These are phyloP conservation scores for Gavialis gangeticus DNA, from an alignment of 2,113 vertebrate species.

Conservation along the genomic window DNA sequence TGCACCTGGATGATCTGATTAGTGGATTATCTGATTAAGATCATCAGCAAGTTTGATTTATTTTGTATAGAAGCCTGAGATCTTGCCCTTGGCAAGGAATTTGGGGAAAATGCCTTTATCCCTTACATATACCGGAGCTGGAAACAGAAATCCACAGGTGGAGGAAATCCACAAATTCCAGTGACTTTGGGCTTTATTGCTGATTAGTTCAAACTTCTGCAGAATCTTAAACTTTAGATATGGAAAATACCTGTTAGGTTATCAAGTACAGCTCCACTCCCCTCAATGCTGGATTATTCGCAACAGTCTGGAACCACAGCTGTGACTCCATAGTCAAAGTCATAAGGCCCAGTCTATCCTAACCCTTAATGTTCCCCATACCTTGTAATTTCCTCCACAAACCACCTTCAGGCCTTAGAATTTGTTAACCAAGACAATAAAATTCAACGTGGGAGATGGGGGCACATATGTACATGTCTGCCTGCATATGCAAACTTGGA, in stretches of 20 bases:
- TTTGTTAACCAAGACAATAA: not conserved
- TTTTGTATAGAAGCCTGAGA: not conserved
- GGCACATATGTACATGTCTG: not conserved
- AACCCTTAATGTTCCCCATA: not conserved
- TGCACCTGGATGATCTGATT: not conserved
- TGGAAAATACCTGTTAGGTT: not conserved
- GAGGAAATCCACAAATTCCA: not conserved
- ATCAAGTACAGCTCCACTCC: not conserved
- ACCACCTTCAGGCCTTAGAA: not conserved
- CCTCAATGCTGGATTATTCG: not conserved
- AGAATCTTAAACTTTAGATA: not conserved
- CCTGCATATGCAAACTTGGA: not conserved
- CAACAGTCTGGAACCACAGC: not conserved
- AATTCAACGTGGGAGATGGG: not conserved
- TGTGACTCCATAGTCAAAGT: not conserved
- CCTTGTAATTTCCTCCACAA: not conserved
- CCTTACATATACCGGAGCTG: not conserved
- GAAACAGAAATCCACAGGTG: not conserved
- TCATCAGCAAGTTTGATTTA: not conserved
- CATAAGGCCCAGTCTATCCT: not conserved
- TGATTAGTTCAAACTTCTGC: not conserved
- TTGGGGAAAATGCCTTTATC: accelerated
- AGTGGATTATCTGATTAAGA: not conserved
- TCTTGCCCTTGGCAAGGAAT: not conserved
- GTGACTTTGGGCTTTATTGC: not conserved